These are phyloP conservation scores for Scaptodrosophila latifasciaeformis DNA, from an alignment of 2,888 invertebrate genomes.

Conservation along the genomic window DNA sequence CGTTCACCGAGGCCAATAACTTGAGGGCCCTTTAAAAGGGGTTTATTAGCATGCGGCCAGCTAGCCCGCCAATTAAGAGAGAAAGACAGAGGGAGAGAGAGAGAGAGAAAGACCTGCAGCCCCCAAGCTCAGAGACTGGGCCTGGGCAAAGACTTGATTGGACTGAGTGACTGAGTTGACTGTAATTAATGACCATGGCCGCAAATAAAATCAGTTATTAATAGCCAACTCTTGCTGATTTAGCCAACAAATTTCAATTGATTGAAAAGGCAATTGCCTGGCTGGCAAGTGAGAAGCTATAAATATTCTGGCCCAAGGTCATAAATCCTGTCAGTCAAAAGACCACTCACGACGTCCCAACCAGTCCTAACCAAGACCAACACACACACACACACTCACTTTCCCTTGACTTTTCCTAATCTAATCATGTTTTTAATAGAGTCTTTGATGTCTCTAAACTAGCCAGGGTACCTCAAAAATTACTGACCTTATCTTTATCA, in stretches of 20 bases:
- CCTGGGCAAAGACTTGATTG: slow-evolving; percentile 24
- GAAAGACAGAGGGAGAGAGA: too few species aligned
- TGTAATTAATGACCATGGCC: slow-evolving; percentile 46
- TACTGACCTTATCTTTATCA: too few species aligned
- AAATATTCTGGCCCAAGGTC: slow-evolving; percentile 32
- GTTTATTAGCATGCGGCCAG: slow-evolving; percentile 59
- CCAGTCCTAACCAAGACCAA: slow-evolving; percentile 1
- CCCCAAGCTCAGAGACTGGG: background rate
- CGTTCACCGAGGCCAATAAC: slow-evolving; percentile 23
- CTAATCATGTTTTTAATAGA: too few species aligned
- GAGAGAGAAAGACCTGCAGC: too few species aligned
- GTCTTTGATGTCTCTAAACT: too few species aligned
- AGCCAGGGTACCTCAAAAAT: too few species aligned
- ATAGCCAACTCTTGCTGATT: slow-evolving; percentile 43
- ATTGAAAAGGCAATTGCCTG: slow-evolving; percentile 50
- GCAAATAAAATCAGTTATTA: slow-evolving; percentile 59
- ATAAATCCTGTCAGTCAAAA: slow-evolving; percentile 24
- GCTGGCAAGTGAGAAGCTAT: slow-evolving; percentile 39
- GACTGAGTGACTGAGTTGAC: slow-evolving; percentile 27
- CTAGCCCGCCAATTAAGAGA: slow-evolving; percentile 52
- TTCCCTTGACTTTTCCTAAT: too few species aligned
- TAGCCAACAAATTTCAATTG: slow-evolving; percentile 50
- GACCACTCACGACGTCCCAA: slow-evolving; percentile 36
- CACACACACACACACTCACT: too few species aligned
- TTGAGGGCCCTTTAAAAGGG: slow-evolving; percentile 23